phyloP scores from a whole-genome alignment of 64 coral and sea anemone genomes.

The Hydrozoanthus tunicans region DNA sequence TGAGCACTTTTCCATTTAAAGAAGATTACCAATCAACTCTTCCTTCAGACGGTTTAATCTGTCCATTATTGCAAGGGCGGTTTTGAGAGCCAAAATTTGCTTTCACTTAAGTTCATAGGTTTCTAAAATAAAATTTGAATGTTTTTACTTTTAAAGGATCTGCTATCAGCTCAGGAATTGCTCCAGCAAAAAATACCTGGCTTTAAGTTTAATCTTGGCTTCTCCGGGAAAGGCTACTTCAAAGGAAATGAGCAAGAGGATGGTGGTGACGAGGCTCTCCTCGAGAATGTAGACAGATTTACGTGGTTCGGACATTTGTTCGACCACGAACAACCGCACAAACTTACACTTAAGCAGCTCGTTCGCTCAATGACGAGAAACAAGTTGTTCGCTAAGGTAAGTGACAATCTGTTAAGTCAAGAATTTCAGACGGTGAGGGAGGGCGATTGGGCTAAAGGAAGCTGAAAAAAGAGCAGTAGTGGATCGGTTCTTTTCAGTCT shows the following conservation, averaged over 20 bases:
- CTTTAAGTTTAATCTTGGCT: conserved; percentile 95
- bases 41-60: too few relatives aligned
- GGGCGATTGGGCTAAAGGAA: not conserved
- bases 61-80: too few relatives aligned
- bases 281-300: conserved; percentile 78
- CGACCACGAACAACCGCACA: conserved; percentile 95
- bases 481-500: too few relatives aligned
- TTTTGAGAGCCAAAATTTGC: too few relatives aligned
- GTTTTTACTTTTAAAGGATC: conserved; percentile 58
- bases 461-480: too few relatives aligned
- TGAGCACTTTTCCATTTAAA: too few relatives aligned
- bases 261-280: conserved; percentile 80
- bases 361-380: conserved; percentile 78
- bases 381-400: conserved; percentile 88
- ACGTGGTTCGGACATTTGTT: conserved; percentile 98
- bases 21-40: too few relatives aligned
- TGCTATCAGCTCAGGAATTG: conserved; percentile 75
- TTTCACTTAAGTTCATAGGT: too few relatives aligned
- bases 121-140: not conserved
- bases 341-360: conserved; percentile 69
- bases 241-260: conserved; percentile 80
- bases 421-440: not conserved
- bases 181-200: conserved; percentile 84
- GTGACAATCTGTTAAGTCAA: not conserved
- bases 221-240: conserved; percentile 84